These are phyloP conservation scores for Aphidius ervi DNA, from an alignment of 1,140 invertebrate genomes.

Conservation along the genomic window DNA sequence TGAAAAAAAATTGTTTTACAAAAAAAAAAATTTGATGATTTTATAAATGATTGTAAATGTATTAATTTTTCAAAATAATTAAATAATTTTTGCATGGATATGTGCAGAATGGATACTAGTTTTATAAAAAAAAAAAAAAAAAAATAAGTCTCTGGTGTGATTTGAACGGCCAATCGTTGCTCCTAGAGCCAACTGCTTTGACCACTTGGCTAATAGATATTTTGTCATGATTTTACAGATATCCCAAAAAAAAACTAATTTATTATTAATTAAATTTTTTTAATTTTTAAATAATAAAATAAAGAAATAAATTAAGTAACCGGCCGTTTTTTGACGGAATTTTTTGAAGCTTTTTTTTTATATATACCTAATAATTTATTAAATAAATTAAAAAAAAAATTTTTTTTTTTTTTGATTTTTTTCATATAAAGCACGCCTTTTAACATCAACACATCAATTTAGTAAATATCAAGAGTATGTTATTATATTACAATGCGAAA, in stretches of 20 bases:
- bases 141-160: too few relatives aligned
- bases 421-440: constrained; percentile 36
- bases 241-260: too few relatives aligned
- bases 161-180: too few relatives aligned
- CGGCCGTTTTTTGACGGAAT: not conserved
- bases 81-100: too few relatives aligned
- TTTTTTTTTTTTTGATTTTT: constrained; percentile 18
- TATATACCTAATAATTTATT: not conserved
- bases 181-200: too few relatives aligned
- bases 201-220: too few relatives aligned
- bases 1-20: not conserved
- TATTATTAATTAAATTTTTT: not conserved
- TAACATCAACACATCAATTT: constrained; percentile 48
- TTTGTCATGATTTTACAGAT: too few relatives aligned
- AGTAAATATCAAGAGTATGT: constrained; percentile 42
- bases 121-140: too few relatives aligned
- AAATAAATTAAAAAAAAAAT: constrained; percentile 2
- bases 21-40: too few relatives aligned
- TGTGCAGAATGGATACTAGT: too few relatives aligned
- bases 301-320: constrained; percentile 13
- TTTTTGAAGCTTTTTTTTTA: constrained; percentile 11
- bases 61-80: too few relatives aligned
- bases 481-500: constrained; percentile 45
- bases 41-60: too few relatives aligned
- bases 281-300: not conserved